phyloP scores from a whole-genome alignment of 2,113 vertebrate genomes.

The Nycticorax nycticorax region DNA sequence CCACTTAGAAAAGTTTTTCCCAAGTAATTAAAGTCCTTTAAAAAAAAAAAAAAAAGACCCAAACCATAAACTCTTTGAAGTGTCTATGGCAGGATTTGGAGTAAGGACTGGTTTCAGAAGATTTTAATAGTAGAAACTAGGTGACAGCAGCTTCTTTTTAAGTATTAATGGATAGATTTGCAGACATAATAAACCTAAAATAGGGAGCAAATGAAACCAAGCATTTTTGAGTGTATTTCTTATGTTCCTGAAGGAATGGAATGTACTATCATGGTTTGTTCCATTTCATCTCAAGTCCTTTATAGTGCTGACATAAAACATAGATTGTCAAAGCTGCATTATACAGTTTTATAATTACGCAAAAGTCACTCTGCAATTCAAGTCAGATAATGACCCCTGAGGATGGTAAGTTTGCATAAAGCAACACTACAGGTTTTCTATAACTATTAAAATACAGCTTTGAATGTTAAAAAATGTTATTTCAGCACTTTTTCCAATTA shows the following conservation, averaged over 20 bases:
- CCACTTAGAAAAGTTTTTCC: background rate
- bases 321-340: background rate
- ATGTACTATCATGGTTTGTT: background rate
- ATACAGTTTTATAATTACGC: background rate
- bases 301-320: background rate
- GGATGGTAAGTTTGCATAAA: background rate
- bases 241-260: background rate
- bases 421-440: accelerated
- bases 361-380: background rate
- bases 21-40: background rate
- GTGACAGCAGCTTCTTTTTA: background rate
- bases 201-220: background rate
- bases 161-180: background rate
- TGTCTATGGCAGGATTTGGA: background rate
- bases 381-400: background rate
- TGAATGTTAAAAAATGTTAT: background rate
- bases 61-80: background rate
- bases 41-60: background rate
- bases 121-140: background rate
- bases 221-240: background rate
- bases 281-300: background rate
- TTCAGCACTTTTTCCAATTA: background rate
- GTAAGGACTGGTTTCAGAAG: background rate
- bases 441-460: background rate
- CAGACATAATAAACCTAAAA: background rate